Evolutionary conservation across 2,888 invertebrate genomes (phyloP), one percentile per base, ranked within the genome.

Genomic region (Nemoura dubitans): DNA sequence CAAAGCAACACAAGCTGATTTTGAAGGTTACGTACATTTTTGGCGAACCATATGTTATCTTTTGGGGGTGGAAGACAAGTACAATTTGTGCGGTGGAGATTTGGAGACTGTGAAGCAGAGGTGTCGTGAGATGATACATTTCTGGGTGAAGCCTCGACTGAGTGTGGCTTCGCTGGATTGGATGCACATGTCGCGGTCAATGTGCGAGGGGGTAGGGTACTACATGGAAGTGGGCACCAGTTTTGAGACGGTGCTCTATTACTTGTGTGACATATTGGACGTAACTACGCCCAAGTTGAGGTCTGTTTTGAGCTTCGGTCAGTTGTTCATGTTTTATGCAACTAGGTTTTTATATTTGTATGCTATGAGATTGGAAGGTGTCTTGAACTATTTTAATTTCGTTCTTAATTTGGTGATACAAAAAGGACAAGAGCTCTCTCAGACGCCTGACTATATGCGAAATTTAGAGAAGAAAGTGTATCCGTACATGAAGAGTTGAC

Each of bases 131-230:
- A 88, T 91, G 25, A 85, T 91, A 2, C 89, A 91, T 0, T 83
- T 89, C 16, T 90, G 90, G 89, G 89, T 91, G 0, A 91, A 90
- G 81, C 91, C 92, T 1, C 91, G 90, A 87, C 89, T 92, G 14
- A 88, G 90, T 0, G 86, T 89, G 6, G 88, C 91, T 0, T 89
- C 88, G 0, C 90, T 90, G 0, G 91, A 92, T 85, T 92, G 91
- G 91, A 92, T 92, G 85, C 92, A 92, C 88, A 92, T 92, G 92
- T 89, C 90, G 76, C 90, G 91, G 83, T 92, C 91, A 87, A 86
- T 92, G 14, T 87, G 90, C 1, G 90, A 90, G 85, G 92, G 92
- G 1, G 80, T 91, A 0, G 84, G 87, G 10, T 90, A 90, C 86
- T 91, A 90, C 86, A 91, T 90, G 85, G 88, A 90, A 28, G 90